Evolutionary conservation across 2,888 invertebrate genomes (phyloP), one percentile per base, ranked within the genome.

Genomic region (Drosophila nigritarsus): DNA sequence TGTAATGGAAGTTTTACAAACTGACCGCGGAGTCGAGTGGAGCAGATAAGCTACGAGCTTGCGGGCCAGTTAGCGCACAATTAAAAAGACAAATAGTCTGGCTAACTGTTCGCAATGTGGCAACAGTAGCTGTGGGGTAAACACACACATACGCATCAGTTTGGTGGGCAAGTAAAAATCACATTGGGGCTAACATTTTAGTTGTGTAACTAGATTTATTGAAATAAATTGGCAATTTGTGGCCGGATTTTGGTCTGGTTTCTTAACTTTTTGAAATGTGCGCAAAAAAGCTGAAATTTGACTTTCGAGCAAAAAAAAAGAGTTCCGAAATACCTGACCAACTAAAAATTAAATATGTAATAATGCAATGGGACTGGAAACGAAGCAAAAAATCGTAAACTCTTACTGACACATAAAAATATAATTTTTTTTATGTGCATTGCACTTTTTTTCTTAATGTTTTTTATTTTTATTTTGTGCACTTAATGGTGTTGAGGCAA

Each of bases 201-300:
- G 78, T 61, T 62, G 65, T 59, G 62, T 86, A 86, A 85, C 88
- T 86, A 75, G 76, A 88, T 83, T 83, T 80, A 88, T 85, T 83
- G 75, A 85, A 85, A 88, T 88, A 85, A 88, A 85, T 86, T 83
- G 89, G 69, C 84, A 76, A 69, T 87, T 84, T 64, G 67, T 65
- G 65, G 81, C 65, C 73, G 42, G 66, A 45, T 40, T 61, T 49
- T 32, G 66, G 67, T 32, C 63, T 64, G 64, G 65, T 65, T 53
- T 62, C 58, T 69, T 71, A 77, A 83, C 72, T 77, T 83, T 83
- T 80, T 85, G 73, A 66, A 86, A 73, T 65, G 40, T 13, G 65
- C n/a, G 49, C 45, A 59, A 60, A 63, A 73, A 59, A 42, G 51
- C 42, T 55, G 38, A 20, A 48, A 45, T 30, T 30, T 55, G 45